phyloP scores from a whole-genome alignment of 2,888 invertebrate genomes.

The Dynastes grantii region DNA sequence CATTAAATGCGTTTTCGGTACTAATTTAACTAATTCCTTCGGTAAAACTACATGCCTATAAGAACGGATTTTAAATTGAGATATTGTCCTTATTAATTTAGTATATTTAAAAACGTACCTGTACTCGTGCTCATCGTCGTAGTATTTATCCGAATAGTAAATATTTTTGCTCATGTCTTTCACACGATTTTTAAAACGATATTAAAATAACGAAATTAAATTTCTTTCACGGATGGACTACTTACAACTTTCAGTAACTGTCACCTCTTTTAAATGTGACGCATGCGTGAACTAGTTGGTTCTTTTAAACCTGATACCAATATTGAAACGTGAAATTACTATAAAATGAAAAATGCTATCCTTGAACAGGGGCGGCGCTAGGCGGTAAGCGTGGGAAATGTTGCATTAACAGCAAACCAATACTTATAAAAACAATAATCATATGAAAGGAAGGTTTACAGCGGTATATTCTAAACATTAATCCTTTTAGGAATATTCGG shows the following conservation, averaged over 20 bases:
- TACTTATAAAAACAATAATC: no score
- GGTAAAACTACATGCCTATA: slow-evolving; percentile 95
- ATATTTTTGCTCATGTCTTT: slow-evolving; percentile 76
- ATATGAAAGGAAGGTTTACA: no score
- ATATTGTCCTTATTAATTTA: no score
- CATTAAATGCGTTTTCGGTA: slow-evolving; percentile 95
- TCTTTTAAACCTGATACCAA: slow-evolving; percentile 4
- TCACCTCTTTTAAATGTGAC: slow-evolving; percentile 18
- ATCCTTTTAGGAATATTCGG: no score
- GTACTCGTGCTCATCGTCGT: slow-evolving; percentile 92
- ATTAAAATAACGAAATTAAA: slow-evolving; percentile 21
- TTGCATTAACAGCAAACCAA: no score
- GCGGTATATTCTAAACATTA: no score
- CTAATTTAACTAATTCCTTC: slow-evolving; percentile 90
- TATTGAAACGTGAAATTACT: not conserved
- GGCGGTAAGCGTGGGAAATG: no score
- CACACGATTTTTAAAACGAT: slow-evolving; percentile 36
- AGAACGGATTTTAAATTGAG: slow-evolving; percentile 3
- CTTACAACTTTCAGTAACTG: slow-evolving; percentile 17
- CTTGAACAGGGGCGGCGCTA: no score
- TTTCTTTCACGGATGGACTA: not conserved
- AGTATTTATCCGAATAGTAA: slow-evolving; percentile 95
- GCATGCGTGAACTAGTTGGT: not conserved
- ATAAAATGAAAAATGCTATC: not conserved
- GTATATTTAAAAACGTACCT: slow-evolving; percentile 75